phyloP scores from a whole-genome alignment of 2,797 vertebrate species.

The Spinus olivaceus region DNA sequence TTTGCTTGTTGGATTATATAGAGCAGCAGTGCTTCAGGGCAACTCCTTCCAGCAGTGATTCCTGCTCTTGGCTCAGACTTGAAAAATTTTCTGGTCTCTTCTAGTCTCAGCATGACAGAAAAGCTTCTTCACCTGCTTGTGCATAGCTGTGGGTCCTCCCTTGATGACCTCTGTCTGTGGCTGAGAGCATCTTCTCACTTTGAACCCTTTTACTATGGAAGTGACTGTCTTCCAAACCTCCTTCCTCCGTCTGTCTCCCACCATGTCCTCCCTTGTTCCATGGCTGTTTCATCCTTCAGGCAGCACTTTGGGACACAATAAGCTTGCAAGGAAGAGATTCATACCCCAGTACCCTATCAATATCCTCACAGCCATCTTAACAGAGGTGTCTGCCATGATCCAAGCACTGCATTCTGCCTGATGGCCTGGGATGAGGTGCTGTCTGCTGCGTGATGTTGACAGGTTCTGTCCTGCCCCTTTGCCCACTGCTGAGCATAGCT shows the following conservation, averaged over 20 bases:
- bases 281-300: not conserved
- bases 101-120: not conserved
- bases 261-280: not conserved
- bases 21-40: not conserved
- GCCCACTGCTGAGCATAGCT: not conserved
- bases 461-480: not conserved
- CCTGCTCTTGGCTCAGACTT: not conserved
- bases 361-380: not conserved
- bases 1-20: not conserved
- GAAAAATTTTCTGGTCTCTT: not conserved
- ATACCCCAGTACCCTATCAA: fast-evolving
- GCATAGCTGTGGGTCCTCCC: not conserved
- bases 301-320: not conserved
- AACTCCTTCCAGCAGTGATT: not conserved
- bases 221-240: not conserved
- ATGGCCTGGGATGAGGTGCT: not conserved
- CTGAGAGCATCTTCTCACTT: not conserved
- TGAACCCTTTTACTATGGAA: not conserved
- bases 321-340: not conserved
- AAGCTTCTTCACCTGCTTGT: not conserved
- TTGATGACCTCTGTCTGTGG: not conserved
- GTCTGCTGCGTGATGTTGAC: not conserved
- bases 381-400: not conserved
- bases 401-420: not conserved
- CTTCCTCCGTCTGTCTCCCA: not conserved